Evolutionary conservation across 2,888 invertebrate genomes (phyloP), one percentile per base, ranked within the genome.

Genomic region (Melipona bicolor): DNA sequence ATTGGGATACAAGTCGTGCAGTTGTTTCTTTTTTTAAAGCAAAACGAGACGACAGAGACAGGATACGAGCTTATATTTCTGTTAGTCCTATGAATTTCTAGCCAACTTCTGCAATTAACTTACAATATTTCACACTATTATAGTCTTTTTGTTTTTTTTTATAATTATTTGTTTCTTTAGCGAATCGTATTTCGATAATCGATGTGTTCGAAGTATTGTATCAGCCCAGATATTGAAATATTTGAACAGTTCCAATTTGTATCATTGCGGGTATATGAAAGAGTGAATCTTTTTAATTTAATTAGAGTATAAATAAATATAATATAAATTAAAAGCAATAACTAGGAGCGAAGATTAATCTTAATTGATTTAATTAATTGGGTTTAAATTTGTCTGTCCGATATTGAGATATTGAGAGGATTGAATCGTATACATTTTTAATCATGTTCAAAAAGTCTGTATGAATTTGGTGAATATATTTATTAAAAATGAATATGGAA

Each of bases 81-180:
- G 77, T 82, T 71, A 82, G 75, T 75, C 70, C 74, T 68, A 82
- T 74, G 83, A 52, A 71, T 82, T 82, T 84, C 78, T 64, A 78
- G 83, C 71, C 61, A 72, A 36, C 27, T 67, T 77, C 74, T 72
- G 83, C 71, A 78, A 78, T 74, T 54, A 78, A 21, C 54, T 56
- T 82, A 70, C 67, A 65, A 71, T 59, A 80, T 36, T 67, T 19
- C 13, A 24, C 59, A n/a, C 21, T 54, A 36, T 32, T 27, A 49
- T 71, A 62, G 3, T 32, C 17, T 67, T 32, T 43, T 50, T 11
- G 21, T 27, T 19, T 62, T 32, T 77, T 17, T 36, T 9, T 11
- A 24, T 36, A 56, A 65, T 70, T 21, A n/a, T 36, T 24, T 54
- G 6, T 61, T 49, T 21, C 27, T 27, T 43, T 61, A 32, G 27